A percentile compares a stretch with the other conserved stretches of the same genome.
Conservation (phyloP, 1,140 invertebrate genomes). For the Oryctes rhinoceros region DNA sequence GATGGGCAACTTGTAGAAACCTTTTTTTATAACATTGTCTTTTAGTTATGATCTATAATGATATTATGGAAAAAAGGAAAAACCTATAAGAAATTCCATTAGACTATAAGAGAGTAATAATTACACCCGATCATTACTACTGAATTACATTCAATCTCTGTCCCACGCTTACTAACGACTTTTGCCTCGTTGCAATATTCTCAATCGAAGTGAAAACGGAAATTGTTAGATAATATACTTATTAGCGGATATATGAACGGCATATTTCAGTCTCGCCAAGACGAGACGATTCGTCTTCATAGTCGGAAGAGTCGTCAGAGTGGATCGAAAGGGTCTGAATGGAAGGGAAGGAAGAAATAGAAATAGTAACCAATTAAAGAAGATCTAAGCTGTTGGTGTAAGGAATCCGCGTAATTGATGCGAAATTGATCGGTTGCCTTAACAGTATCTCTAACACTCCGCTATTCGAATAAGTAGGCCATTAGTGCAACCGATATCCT, state of each 20-base stretch:
- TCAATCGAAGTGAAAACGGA: slow-evolving; percentile 19
- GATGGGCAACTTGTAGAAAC: too few species aligned
- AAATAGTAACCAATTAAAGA: neutral
- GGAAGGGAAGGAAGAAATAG: neutral
- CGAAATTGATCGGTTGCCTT: neutral
- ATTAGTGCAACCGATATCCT: slow-evolving; percentile 25
- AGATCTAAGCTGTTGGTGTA: neutral
- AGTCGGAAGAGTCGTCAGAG: neutral
- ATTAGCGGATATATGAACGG: slow-evolving; percentile 16
- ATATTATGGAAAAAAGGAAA: neutral
- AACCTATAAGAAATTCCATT: neutral
- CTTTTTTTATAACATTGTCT: too few species aligned
- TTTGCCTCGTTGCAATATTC: neutral
- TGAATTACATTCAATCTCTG: neutral
- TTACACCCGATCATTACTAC: neutral
- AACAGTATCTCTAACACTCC: slow-evolving; percentile 13
- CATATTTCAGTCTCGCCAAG: neutral
- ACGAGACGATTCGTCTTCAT: neutral
- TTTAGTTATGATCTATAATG: too few species aligned
- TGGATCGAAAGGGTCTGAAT: neutral
- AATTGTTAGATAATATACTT: slow-evolving; percentile 22
- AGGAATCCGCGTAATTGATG: neutral
- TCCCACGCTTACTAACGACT: slow-evolving; percentile 15
- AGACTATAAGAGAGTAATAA: neutral
- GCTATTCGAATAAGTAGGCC: neutral